These are phyloP conservation scores for Dolichoris vasculosae DNA, from an alignment of 1,140 invertebrate species.

Conservation along the genomic window DNA sequence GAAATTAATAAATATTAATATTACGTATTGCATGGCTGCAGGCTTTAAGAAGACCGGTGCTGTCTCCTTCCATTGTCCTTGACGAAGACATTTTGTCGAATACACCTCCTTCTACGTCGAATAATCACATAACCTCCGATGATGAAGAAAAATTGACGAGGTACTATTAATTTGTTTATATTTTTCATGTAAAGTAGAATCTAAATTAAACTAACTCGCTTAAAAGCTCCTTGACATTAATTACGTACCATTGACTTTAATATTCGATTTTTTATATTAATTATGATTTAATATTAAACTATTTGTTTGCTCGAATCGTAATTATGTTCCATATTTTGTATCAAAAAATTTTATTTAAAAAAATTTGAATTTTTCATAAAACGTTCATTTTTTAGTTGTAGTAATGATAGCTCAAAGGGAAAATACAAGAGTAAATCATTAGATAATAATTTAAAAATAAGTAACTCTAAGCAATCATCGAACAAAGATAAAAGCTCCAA, in stretches of 20 bases:
- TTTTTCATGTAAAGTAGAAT: too few species aligned
- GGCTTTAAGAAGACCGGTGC: conserved; percentile 6
- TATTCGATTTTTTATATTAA: too few species aligned
- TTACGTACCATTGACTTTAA: too few species aligned
- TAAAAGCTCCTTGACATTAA: too few species aligned
- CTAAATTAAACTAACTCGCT: too few species aligned
- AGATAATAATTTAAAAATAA: conserved; percentile 28
- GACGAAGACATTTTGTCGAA: conserved; percentile 16
- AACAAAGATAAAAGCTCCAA: conserved; percentile 54
- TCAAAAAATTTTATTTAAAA: too few species aligned
- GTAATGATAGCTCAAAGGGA: conserved; percentile 32
- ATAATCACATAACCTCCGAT: background rate
- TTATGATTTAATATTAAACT: too few species aligned
- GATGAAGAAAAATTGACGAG: conserved; percentile 31
- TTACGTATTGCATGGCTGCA: background rate
- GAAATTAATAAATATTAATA: background rate
- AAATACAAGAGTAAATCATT: conserved; percentile 39
- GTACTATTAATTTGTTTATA: background rate
- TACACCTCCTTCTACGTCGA: background rate
- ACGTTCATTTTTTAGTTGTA: conserved; percentile 29
- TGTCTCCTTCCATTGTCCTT: conserved; percentile 22
- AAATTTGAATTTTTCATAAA: too few species aligned
- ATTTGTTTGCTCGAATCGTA: too few species aligned
- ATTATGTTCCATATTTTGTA: too few species aligned
- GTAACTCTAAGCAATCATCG: conserved; percentile 29